Conservation (phyloP, 2,888 invertebrate species). For the Drosophila meridiana region DNA sequence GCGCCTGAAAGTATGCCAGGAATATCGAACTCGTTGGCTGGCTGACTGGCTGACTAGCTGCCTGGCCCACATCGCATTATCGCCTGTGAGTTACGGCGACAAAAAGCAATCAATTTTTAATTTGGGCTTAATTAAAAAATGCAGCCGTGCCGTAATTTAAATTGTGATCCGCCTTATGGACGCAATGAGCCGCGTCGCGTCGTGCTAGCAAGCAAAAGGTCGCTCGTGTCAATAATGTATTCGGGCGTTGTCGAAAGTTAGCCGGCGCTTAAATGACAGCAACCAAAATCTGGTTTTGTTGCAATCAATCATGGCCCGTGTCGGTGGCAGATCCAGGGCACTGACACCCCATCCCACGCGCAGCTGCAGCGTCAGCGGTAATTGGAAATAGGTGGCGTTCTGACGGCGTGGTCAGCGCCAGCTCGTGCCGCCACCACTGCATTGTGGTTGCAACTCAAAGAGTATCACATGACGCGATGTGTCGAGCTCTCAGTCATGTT, state of each 20-base stretch:
- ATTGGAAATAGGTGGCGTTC: slow-evolving; percentile 78
- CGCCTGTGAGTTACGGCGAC: slow-evolving; percentile 55
- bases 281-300: slow-evolving; percentile 79
- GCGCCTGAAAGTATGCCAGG: slow-evolving; percentile 27
- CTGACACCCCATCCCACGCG: slow-evolving; percentile 8
- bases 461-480: slow-evolving; percentile 45
- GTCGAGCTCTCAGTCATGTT: slow-evolving; percentile 36
- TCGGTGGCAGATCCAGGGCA: slow-evolving; percentile 20
- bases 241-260: slow-evolving; percentile 59
- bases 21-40: slow-evolving; percentile 20
- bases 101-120: slow-evolving; percentile 78
- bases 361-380: slow-evolving; percentile 65
- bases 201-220: slow-evolving; percentile 1
- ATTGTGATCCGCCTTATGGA: slow-evolving; percentile 47
- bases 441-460: slow-evolving; percentile 63
- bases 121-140: slow-evolving; percentile 77
- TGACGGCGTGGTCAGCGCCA: slow-evolving; percentile 64
- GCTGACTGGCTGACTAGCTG: neutral
- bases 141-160: slow-evolving; percentile 65
- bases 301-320: slow-evolving; percentile 72
- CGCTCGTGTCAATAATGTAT: slow-evolving; percentile 45
- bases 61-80: slow-evolving; percentile 38
- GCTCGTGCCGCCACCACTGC: slow-evolving; percentile 22
- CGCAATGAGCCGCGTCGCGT: slow-evolving; percentile 2
- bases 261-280: slow-evolving; percentile 73